These are phyloP conservation scores for Suncus etruscus DNA, from an alignment of 2,113 vertebrate genomes.

Conservation along the genomic window DNA sequence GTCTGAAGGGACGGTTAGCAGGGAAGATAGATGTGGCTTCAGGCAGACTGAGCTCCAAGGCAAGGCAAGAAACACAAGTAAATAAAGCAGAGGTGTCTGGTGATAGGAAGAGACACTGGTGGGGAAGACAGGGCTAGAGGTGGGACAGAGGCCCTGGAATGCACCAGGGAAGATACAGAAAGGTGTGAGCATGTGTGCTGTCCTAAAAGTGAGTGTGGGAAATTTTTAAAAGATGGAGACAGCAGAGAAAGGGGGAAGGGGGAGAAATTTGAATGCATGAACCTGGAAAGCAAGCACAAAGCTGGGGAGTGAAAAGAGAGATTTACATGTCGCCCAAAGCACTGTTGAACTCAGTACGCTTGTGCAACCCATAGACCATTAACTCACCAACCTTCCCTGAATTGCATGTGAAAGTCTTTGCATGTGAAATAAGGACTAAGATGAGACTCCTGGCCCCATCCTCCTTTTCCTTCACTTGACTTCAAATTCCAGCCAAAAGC, in stretches of 20 bases:
- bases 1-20: neutral
- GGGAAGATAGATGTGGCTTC: neutral
- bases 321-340: accelerated
- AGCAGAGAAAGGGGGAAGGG: neutral
- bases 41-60: neutral
- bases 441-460: neutral
- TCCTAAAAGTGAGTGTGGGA: neutral
- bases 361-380: too few relatives aligned
- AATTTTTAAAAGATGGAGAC: neutral
- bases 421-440: neutral
- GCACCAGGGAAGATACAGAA: neutral
- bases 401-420: neutral
- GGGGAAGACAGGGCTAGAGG: neutral
- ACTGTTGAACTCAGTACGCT: accelerated
- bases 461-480: neutral
- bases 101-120: neutral
- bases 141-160: neutral
- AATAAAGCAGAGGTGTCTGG: neutral
- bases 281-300: neutral
- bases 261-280: neutral
- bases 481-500: slow-evolving; percentile 40
- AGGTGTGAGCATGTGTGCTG: neutral
- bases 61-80: neutral
- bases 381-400: neutral
- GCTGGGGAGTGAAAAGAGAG: neutral